Evolutionary conservation across 2,888 invertebrate genomes (phyloP).

Genomic region (Lysandra coridon): DNA sequence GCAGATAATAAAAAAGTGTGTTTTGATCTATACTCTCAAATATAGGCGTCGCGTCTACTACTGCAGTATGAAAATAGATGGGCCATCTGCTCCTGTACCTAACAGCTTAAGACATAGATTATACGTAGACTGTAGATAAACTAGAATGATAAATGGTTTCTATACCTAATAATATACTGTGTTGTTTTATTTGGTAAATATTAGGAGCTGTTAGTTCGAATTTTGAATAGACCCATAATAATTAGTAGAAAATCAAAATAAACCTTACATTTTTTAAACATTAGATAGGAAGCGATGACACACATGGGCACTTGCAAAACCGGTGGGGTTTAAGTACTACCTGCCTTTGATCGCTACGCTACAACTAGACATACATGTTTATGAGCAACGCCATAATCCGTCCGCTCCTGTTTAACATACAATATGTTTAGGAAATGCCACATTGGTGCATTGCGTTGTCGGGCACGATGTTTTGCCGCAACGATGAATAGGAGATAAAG

Average conservation of each 20-base stretch:
- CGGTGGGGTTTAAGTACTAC: too few relatives aligned
- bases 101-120: not conserved
- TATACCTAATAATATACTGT: not conserved
- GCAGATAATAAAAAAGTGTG: not conserved
- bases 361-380: too few relatives aligned
- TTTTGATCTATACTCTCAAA: not conserved
- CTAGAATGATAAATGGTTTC: not conserved
- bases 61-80: not conserved
- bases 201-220: not conserved
- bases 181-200: not conserved
- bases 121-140: not conserved
- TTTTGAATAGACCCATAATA: not conserved
- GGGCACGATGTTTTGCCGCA: too few relatives aligned
- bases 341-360: too few relatives aligned
- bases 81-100: not conserved
- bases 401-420: too few relatives aligned
- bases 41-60: not conserved
- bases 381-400: too few relatives aligned
- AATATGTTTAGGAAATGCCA: too few relatives aligned
- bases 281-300: too few relatives aligned
- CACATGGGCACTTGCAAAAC: too few relatives aligned
- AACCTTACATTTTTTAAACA: too few relatives aligned
- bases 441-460: too few relatives aligned
- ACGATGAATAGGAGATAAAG: too few relatives aligned
- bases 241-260: not conserved